These are phyloP conservation scores for Sigmodon hispidus DNA, from an alignment of 2,113 vertebrate species.

Conservation along the genomic window DNA sequence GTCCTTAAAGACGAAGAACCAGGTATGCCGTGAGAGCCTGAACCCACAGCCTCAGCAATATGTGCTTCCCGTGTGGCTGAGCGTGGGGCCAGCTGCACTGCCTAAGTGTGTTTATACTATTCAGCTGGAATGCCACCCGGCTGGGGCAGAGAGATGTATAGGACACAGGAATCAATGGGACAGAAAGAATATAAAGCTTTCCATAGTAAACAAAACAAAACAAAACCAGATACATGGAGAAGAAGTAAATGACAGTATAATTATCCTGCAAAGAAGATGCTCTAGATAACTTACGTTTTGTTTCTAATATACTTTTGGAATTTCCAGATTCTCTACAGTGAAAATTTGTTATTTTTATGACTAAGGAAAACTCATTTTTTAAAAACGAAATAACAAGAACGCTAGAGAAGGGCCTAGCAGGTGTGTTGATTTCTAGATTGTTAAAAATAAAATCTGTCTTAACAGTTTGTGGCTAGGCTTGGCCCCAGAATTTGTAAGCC, in stretches of 20 bases:
- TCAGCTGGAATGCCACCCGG: neutral
- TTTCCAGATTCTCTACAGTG: constrained; percentile 27
- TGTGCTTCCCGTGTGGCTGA: neutral
- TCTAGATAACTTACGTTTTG: neutral
- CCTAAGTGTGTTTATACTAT: neutral
- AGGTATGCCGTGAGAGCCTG: constrained; percentile 86
- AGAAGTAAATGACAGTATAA: neutral
- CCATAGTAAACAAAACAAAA: neutral
- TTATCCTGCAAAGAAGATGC: neutral
- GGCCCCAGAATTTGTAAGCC: neutral
- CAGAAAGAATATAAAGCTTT: neutral
- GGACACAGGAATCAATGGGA: neutral
- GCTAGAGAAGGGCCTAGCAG: neutral
- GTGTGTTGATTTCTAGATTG: neutral
- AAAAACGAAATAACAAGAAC: neutral
- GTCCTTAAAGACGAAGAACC: constrained; percentile 88
- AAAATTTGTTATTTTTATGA: constrained; percentile 26
- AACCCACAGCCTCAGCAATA: neutral
- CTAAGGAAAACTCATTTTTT: constrained; percentile 24
- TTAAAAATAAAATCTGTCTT: constrained; percentile 25
- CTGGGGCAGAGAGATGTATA: neutral
- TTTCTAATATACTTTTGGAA: constrained; percentile 18
- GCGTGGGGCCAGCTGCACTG: neutral
- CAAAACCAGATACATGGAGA: neutral
- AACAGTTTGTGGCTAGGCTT: neutral